Evolutionary conservation across 1,140 invertebrate genomes (phyloP).

Genomic region (Bicyclus anynana): DNA sequence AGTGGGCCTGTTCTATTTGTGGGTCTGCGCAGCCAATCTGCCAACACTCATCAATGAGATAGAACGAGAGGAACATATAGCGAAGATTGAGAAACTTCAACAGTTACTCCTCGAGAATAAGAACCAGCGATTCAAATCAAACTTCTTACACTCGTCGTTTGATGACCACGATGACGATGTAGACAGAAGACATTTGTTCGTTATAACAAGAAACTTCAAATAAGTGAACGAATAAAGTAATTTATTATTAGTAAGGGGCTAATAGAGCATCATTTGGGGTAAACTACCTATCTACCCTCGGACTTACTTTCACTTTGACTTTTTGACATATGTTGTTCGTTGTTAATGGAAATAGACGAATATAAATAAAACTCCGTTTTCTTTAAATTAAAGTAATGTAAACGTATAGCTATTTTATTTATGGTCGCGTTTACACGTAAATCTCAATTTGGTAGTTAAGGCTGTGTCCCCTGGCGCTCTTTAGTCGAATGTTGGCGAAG

Average conservation of each 20-base stretch:
- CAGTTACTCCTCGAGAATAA: slow-evolving; percentile 36
- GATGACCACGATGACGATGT: slow-evolving; percentile 9
- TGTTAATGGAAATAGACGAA: too few relatives aligned
- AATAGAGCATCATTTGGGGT: too few relatives aligned
- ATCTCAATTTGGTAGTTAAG: slow-evolving; percentile 64
- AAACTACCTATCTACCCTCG: too few relatives aligned
- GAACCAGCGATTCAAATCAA: slow-evolving; percentile 20
- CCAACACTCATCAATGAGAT: slow-evolving; percentile 62
- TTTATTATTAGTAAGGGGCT: background rate
- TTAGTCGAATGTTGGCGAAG: slow-evolving; percentile 54
- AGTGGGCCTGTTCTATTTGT: slow-evolving; percentile 68
- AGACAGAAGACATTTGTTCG: slow-evolving; percentile 8
- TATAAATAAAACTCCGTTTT: too few relatives aligned
- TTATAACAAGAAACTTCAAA: slow-evolving; percentile 5
- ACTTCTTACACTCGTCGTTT: background rate
- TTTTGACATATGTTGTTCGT: too few relatives aligned
- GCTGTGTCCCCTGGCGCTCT: slow-evolving; percentile 51
- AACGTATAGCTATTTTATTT: background rate
- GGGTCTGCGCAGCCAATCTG: slow-evolving; percentile 63
- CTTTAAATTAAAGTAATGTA: too few relatives aligned
- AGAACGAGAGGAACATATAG: slow-evolving; percentile 52
- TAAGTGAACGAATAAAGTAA: background rate
- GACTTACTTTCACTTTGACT: too few relatives aligned
- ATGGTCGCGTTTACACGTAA: slow-evolving; percentile 25
- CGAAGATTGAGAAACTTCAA: slow-evolving; percentile 48